These are phyloP conservation scores for Hippolais icterina DNA, from an alignment of 2,113 vertebrate genomes.

Conservation along the genomic window DNA sequence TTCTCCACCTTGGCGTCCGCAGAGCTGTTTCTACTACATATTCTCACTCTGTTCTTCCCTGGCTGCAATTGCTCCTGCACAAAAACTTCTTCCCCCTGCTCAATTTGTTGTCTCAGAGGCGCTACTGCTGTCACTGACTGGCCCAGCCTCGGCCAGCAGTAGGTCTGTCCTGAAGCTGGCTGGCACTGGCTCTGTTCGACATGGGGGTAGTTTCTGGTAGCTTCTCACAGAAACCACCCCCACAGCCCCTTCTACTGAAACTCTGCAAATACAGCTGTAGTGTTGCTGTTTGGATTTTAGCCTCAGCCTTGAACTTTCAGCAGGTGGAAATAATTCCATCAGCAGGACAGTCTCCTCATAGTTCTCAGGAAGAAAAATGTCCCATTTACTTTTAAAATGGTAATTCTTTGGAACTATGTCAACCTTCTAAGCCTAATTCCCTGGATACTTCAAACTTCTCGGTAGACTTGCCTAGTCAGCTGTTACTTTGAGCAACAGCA, in stretches of 20 bases:
- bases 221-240: background rate
- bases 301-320: background rate
- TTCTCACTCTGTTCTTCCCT: background rate
- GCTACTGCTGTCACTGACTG: accelerated
- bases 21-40: background rate
- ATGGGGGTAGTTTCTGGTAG: background rate
- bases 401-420: background rate
- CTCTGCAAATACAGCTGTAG: accelerated
- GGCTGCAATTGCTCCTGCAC: background rate
- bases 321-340: background rate
- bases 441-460: background rate
- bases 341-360: background rate
- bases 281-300: background rate
- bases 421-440: background rate
- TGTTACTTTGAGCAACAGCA: background rate
- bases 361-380: background rate
- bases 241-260: background rate
- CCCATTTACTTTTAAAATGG: background rate
- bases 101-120: background rate
- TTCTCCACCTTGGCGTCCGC: background rate
- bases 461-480: background rate
- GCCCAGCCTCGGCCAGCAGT: background rate
- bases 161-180: too few species aligned
- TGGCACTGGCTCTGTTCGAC: background rate
- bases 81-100: background rate